These are phyloP conservation scores for Scaptomyza tumidula DNA, from an alignment of 2,888 invertebrate species.

Conservation along the genomic window DNA sequence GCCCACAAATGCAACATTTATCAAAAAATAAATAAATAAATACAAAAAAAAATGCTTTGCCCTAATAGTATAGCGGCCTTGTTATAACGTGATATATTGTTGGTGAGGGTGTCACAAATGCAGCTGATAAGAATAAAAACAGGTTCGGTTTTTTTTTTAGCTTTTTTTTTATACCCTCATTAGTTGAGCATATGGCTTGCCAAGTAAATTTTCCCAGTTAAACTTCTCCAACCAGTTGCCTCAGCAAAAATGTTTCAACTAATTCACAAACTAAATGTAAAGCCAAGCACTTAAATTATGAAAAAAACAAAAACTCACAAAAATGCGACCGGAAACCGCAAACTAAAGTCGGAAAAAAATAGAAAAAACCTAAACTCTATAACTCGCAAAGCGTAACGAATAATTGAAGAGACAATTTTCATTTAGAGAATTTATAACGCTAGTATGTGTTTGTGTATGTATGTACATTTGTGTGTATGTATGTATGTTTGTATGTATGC, in stretches of 20 bases:
- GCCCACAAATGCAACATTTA: slow-evolving; percentile 37
- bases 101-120: slow-evolving; percentile 39
- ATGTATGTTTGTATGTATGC: too few relatives aligned
- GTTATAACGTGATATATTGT: slow-evolving; percentile 52
- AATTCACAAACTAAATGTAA: slow-evolving; percentile 52
- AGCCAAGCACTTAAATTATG: slow-evolving; percentile 59
- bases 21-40: slow-evolving; percentile 12
- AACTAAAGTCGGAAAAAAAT: slow-evolving; percentile 25
- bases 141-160: not conserved
- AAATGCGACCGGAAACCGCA: slow-evolving; percentile 70
- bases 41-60: slow-evolving; percentile 6
- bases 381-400: slow-evolving; percentile 69
- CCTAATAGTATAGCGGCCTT: slow-evolving; percentile 27
- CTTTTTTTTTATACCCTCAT: slow-evolving; percentile 9
- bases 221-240: not conserved
- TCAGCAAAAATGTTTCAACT: slow-evolving; percentile 38
- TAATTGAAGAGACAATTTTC: slow-evolving; percentile 33
- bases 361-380: slow-evolving; percentile 11
- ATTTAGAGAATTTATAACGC: slow-evolving; percentile 53
- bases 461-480: too few relatives aligned
- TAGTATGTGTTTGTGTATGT: too few relatives aligned
- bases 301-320: slow-evolving; percentile 35
- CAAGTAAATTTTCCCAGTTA: slow-evolving; percentile 2
- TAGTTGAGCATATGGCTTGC: slow-evolving; percentile 23
- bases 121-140: slow-evolving; percentile 36